Conservation (phyloP, 2,888 invertebrate genomes). For the Torymus texanus region DNA sequence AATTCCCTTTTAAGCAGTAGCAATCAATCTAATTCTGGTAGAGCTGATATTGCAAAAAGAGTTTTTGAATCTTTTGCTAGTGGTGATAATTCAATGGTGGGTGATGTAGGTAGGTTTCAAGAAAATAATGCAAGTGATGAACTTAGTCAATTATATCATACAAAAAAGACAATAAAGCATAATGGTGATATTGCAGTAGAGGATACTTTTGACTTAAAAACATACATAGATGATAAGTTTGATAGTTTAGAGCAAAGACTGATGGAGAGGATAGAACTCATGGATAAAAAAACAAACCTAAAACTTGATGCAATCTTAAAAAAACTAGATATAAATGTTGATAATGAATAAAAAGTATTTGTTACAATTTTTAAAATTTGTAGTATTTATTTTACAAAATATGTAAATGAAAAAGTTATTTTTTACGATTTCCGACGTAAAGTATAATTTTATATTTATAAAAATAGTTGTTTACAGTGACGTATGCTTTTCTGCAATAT, state of each 20-base stretch:
- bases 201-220: conserved; percentile 58
- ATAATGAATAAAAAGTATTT: conserved; percentile 23
- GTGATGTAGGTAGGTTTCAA: conserved; percentile 47
- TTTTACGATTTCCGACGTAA: conserved; percentile 21
- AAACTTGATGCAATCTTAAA: conserved; percentile 71
- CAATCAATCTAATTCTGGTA: conserved; percentile 51
- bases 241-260: conserved; percentile 68
- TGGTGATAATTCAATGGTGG: conserved; percentile 34
- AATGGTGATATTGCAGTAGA: conserved; percentile 11
- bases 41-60: conserved; percentile 56
- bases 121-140: conserved; percentile 24
- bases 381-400: no score
- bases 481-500: conserved; percentile 6
- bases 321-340: conserved; percentile 56
- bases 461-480: conserved; percentile 40
- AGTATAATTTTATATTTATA: conserved; percentile 48
- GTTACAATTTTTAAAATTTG: conserved; percentile 26
- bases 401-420: conserved; percentile 17
- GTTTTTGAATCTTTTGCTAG: conserved; percentile 56
- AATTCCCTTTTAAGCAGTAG: conserved; percentile 62
- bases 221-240: conserved; percentile 70
- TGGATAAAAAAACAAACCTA: conserved; percentile 68
- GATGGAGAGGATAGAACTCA: conserved; percentile 66
- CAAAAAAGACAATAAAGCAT: conserved; percentile 24
- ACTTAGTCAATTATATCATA: conserved; percentile 14